Conservation (phyloP, 2,888 invertebrate genomes). For the Exocentrus adspersus region DNA sequence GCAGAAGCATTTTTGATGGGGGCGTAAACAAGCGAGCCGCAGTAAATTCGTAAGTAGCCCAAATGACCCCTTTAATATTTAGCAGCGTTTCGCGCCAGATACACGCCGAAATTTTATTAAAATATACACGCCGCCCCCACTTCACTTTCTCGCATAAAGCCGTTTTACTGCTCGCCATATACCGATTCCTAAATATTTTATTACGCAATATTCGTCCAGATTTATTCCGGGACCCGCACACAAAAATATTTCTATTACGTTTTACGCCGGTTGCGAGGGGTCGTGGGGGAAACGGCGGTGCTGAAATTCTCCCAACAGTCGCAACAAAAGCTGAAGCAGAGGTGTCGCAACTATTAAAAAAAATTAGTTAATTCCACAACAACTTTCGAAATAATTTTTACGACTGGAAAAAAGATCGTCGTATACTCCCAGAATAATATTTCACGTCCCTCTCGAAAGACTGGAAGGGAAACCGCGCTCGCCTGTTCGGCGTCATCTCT, state of each 20-base stretch:
- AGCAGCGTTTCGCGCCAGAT: not conserved
- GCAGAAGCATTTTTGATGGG: not conserved
- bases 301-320: too few relatives aligned
- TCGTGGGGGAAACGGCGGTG: constrained; percentile 26
- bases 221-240: constrained; percentile 17
- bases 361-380: too few relatives aligned
- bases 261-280: constrained; percentile 27
- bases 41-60: not conserved
- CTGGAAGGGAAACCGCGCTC: constrained; percentile 10
- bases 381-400: too few relatives aligned
- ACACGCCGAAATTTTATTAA: constrained; percentile 13
- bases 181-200: constrained; percentile 26
- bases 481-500: too few relatives aligned
- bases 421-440: not conserved
- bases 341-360: too few relatives aligned
- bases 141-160: constrained; percentile 14
- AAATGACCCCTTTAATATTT: not conserved
- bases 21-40: not conserved
- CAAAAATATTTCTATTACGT: constrained; percentile 32
- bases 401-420: too few relatives aligned
- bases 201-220: constrained; percentile 22
- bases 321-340: too few relatives aligned
- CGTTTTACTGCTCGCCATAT: constrained; percentile 18
- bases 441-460: constrained; percentile 8
- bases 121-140: constrained; percentile 1